phyloP scores from a whole-genome alignment of 2,888 invertebrate species.

The Osmoderma eremita region DNA sequence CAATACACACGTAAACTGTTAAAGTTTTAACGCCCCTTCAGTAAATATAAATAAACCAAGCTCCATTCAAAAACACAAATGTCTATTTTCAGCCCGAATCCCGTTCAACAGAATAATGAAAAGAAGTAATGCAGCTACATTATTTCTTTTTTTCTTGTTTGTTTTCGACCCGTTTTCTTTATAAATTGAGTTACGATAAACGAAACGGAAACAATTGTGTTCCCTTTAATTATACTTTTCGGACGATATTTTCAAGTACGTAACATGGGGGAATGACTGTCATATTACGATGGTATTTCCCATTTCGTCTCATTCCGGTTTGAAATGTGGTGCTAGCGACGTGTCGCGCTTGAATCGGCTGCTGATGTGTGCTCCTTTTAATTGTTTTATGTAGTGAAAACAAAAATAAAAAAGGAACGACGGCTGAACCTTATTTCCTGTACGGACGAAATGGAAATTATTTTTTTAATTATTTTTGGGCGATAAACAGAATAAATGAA shows the following conservation, averaged over 20 bases:
- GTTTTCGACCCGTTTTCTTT: not conserved
- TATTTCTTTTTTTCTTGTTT: no score
- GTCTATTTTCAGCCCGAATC: no score
- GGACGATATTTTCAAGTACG: not conserved
- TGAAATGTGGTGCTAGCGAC: not conserved
- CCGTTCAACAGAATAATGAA: no score
- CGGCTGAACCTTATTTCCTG: not conserved
- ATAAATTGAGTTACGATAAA: slow-evolving; percentile 3
- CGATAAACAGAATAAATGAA: not conserved
- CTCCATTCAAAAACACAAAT: no score
- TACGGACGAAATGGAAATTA: not conserved
- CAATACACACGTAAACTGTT: no score
- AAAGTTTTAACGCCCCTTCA: no score
- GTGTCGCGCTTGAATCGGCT: not conserved
- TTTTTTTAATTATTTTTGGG: not conserved
- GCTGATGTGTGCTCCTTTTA: not conserved
- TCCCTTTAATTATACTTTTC: not conserved
- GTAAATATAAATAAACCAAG: no score
- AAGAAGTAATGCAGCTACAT: no score
- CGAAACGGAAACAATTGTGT: slow-evolving; percentile 3
- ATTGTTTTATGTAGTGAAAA: not conserved
- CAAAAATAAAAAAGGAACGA: not conserved
- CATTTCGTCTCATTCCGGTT: no score
- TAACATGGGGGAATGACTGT: not conserved
- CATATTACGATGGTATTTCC: no score